Base-by-base conservation (phyloP, 2,888 invertebrate genomes). In the Tipula confusa region DNA sequence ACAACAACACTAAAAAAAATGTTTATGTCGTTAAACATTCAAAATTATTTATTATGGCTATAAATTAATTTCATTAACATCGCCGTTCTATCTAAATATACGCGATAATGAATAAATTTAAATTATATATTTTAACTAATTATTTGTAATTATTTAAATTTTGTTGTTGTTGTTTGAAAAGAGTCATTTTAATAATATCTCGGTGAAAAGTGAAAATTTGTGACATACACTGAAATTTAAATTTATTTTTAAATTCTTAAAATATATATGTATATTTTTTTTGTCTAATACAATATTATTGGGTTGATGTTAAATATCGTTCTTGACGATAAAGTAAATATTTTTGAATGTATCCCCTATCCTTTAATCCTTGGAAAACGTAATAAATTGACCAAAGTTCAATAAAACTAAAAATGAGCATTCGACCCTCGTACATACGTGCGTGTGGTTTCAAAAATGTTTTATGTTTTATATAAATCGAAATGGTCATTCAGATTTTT, bases 91-190 rank as follows among this genome's bases (percentile, higher is more conserved):
- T 43, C n/a, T 43, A n/a, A 36, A 36, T 36, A 64, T 3, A 24
- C 11, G 24, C 24, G 9, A 64, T 24, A 64, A 64, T n/a, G n/a
- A 24, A 9, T 24, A 24, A 18, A 64, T 24, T 64, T 64, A 36
- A 9, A 64, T 24, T 64, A n/a, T 64, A 24, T 24, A 64, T 18
- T 64, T 64, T 64, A 64, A 64, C 64, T 64, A 64, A 64, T 64
- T 64, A 64, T 64, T 64, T 64, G 64, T 64, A 64, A 64, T 64
- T 64, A 64, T 64, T 64, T 64, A 64, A n/a, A n/a, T 64, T 9
- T 64, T 64, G 11, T 64, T 64, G 2, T 43, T 43, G 15, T 43
- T n/a, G 18, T 64, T 24, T 64, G 24, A 9, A 43, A 15, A 24
- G 2, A 64, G 64, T n/a, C 24, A 24, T 64, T 24, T 9, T 64